Evolutionary conservation across 2,113 vertebrate species (phyloP).

Genomic region (Cairina moschata): DNA sequence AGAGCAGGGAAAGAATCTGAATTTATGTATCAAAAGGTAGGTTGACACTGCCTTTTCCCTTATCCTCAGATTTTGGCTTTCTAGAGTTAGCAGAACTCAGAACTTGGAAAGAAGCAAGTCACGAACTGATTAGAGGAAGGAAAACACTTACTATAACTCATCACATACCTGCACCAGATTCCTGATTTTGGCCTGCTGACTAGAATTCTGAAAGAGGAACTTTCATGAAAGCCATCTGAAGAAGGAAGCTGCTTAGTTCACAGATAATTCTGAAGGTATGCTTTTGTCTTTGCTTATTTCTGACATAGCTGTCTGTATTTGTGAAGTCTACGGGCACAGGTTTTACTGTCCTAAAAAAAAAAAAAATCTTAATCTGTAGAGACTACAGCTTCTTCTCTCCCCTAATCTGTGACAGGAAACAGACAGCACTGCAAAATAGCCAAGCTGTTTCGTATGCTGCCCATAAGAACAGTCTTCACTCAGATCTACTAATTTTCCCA

Average conservation of each 20-base stretch:
- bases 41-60: background rate
- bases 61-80: background rate
- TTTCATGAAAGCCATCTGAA: background rate
- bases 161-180: background rate
- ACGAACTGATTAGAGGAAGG: background rate
- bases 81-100: background rate
- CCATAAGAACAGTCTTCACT: background rate
- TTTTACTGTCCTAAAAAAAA: background rate
- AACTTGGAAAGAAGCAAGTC: background rate
- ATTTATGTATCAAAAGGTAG: background rate
- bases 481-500: background rate
- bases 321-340: background rate
- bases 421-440: background rate
- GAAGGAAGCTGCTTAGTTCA: background rate
- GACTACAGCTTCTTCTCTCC: background rate
- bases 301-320: background rate
- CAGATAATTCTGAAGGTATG: background rate
- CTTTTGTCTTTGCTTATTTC: background rate
- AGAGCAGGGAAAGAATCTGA: background rate
- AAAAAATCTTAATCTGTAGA: background rate
- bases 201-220: background rate
- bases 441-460: background rate
- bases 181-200: background rate
- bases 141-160: background rate
- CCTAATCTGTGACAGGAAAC: background rate